phyloP scores from a whole-genome alignment of 2,888 invertebrate genomes.

The Oxystoma pomonae region DNA sequence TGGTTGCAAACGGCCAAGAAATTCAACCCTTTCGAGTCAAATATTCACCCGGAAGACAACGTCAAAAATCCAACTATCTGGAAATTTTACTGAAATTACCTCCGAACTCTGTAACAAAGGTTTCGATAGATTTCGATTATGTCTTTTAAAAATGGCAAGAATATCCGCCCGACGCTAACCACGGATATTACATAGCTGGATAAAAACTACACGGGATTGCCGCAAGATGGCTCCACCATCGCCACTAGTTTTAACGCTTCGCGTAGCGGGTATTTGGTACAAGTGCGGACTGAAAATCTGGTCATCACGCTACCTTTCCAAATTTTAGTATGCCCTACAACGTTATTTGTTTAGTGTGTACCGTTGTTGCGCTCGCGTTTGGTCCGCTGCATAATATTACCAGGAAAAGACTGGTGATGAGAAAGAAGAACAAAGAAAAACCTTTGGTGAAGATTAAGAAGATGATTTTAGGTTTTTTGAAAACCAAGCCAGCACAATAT shows the following conservation, averaged over 20 bases:
- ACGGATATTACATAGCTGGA: constrained; percentile 94
- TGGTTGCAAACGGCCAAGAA: constrained; percentile 54
- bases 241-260: constrained; percentile 63
- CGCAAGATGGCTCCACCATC: constrained; percentile 65
- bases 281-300: constrained; percentile 75
- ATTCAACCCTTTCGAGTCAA: constrained; percentile 57
- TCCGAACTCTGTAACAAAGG: constrained; percentile 71
- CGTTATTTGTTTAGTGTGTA: constrained; percentile 97
- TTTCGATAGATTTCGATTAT: constrained; percentile 89
- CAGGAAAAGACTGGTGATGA: constrained; percentile 70
- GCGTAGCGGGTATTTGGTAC: constrained; percentile 65
- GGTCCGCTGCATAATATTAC: constrained; percentile 94
- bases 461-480: constrained; percentile 19
- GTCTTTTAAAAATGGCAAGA: constrained; percentile 98
- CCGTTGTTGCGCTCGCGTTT: constrained; percentile 94
- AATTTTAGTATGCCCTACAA: constrained; percentile 99
- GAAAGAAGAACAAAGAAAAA: constrained; percentile 39
- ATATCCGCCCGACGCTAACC: constrained; percentile 99
- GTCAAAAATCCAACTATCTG: constrained; percentile 80
- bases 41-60: constrained; percentile 75
- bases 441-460: constrained; percentile 34
- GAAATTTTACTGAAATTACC: constrained; percentile 81
- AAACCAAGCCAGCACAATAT: no score
- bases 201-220: constrained; percentile 73
- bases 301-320: constrained; percentile 92